Evolutionary conservation across 2,113 vertebrate genomes (phyloP).

Genomic region (Ciconia maguari): DNA sequence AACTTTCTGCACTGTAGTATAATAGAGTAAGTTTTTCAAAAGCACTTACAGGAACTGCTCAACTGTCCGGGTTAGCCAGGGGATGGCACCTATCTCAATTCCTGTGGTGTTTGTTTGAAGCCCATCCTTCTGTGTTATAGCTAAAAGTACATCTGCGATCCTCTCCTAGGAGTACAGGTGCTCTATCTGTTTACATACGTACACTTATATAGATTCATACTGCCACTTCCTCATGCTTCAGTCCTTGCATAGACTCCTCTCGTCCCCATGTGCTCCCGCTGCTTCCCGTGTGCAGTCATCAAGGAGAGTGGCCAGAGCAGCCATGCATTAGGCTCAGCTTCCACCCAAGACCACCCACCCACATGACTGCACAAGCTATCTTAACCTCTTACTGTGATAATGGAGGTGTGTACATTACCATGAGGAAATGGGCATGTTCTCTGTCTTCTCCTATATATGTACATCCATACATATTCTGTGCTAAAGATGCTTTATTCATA

Average conservation of each 20-base stretch:
- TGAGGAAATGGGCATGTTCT: background rate
- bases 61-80: background rate
- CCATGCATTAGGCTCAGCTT: background rate
- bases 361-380: background rate
- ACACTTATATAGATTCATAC: background rate
- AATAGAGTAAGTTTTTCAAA: background rate
- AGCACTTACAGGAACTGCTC: background rate
- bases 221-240: background rate
- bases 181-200: background rate
- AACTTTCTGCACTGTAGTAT: background rate
- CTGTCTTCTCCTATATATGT: background rate
- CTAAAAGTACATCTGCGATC: background rate
- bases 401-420: background rate
- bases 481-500: background rate
- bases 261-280: background rate
- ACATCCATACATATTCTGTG: background rate
- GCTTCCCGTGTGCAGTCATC: background rate
- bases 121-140: background rate
- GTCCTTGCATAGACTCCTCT: background rate
- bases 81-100: background rate
- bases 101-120: background rate
- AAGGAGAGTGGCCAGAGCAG: background rate
- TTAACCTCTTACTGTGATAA: background rate
- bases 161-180: background rate
- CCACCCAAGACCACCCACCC: background rate